phyloP scores from a whole-genome alignment of 2,113 vertebrate species.

The Oceanodroma tethys region DNA sequence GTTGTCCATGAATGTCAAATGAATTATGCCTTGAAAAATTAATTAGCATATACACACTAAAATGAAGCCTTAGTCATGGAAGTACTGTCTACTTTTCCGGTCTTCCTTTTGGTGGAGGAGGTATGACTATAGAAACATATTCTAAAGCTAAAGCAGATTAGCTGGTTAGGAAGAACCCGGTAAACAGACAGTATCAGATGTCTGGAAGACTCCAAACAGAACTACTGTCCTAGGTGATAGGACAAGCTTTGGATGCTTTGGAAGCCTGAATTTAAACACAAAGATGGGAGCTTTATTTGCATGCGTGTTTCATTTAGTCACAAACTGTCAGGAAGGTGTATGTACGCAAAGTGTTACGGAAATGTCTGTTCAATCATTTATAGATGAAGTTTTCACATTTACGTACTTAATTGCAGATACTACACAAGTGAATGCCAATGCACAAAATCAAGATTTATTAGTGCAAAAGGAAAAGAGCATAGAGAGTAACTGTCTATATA shows the following conservation, averaged over 20 bases:
- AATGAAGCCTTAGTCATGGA: neutral
- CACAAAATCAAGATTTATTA: neutral
- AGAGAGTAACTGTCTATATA: neutral
- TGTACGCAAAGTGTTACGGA: neutral
- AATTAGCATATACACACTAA: neutral
- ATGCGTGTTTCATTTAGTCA: constrained; percentile 5
- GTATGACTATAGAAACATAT: neutral
- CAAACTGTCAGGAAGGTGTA: neutral
- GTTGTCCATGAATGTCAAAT: neutral
- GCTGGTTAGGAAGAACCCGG: neutral
- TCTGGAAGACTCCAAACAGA: neutral
- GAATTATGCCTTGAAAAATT: neutral
- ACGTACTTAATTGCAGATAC: constrained; percentile 41
- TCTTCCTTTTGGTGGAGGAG: neutral
- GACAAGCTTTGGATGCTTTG: neutral
- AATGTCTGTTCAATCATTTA: constrained; percentile 31
- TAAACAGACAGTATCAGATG: neutral
- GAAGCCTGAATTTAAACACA: neutral
- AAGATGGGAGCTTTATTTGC: constrained; percentile 10
- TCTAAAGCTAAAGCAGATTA: neutral
- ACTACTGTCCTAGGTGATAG: neutral
- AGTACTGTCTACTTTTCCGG: neutral
- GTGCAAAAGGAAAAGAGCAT: neutral
- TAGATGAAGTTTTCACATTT: constrained; percentile 38
- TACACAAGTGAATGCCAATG: constrained; percentile 13